These are phyloP conservation scores for Xanthorhoe spadicearia DNA, from an alignment of 2,888 invertebrate genomes.

Conservation along the genomic window DNA sequence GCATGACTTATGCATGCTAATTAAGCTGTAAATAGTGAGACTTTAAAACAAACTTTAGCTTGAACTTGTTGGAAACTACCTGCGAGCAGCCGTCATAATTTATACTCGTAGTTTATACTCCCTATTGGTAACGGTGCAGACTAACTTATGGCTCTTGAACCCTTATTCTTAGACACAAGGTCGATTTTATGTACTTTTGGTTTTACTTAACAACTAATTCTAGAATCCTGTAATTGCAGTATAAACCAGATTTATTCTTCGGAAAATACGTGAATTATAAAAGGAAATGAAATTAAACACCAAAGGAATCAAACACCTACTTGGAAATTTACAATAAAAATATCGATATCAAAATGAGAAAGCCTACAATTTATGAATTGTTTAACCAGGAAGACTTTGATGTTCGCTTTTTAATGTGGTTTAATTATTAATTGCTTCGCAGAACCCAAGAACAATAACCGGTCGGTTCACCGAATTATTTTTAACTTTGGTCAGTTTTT, in stretches of 20 bases:
- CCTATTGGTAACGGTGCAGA: constrained; percentile 31
- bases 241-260: background rate
- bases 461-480: too few relatives aligned
- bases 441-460: too few relatives aligned
- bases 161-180: constrained; percentile 24
- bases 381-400: too few relatives aligned
- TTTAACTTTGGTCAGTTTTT: too few relatives aligned
- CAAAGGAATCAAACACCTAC: background rate
- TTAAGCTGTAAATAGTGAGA: constrained; percentile 45
- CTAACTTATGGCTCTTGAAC: constrained; percentile 26
- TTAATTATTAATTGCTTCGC: too few relatives aligned
- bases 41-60: constrained; percentile 43
- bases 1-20: constrained; percentile 47
- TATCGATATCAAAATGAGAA: too few relatives aligned
- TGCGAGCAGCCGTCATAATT: constrained; percentile 43
- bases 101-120: constrained; percentile 40
- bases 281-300: background rate
- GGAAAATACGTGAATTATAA: too few relatives aligned
- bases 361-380: too few relatives aligned
- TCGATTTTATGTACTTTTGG: constrained; percentile 4
- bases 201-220: background rate
- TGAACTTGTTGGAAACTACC: constrained; percentile 43
- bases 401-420: too few relatives aligned
- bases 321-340: background rate
- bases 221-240: background rate